Conservation (phyloP, 2,113 vertebrate genomes). For the Hydropotes inermis region DNA sequence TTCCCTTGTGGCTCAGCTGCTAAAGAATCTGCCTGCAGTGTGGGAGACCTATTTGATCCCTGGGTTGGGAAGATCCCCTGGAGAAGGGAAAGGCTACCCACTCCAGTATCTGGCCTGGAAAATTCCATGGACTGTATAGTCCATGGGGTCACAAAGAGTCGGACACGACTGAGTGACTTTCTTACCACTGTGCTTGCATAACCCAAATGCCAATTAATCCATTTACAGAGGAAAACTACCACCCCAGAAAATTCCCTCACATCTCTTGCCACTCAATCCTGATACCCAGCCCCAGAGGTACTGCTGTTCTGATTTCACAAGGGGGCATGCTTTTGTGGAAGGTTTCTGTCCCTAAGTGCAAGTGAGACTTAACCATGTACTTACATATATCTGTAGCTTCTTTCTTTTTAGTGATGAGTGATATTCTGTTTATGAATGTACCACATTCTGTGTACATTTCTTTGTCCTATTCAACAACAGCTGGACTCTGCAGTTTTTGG, state of each 20-base stretch:
- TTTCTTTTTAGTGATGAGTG: neutral
- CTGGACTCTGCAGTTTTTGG: neutral
- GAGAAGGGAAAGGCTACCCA: too few species aligned
- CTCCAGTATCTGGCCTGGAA: too few species aligned
- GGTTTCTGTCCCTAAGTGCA: neutral
- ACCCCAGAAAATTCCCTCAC: neutral
- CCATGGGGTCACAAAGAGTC: too few species aligned
- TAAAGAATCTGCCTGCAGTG: neutral
- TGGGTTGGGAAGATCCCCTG: too few species aligned
- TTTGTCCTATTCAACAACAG: neutral
- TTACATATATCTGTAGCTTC: neutral
- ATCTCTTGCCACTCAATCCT: neutral
- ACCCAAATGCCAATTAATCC: too few species aligned
- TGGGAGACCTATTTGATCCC: too few species aligned
- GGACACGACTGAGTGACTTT: too few species aligned
- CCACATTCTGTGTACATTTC: too few species aligned
- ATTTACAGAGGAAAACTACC: neutral
- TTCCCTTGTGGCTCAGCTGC: neutral
- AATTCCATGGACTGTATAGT: too few species aligned
- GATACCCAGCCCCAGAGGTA: neutral
- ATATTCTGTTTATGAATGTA: rapidly evolving
- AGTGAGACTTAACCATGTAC: neutral
- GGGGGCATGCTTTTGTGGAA: rapidly evolving
- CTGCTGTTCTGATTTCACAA: too few species aligned
- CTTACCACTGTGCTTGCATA: too few species aligned